A percentile compares a stretch with the other conserved stretches of the same genome.
Evolutionary conservation across 2,888 invertebrate genomes (phyloP).

Genomic region (Shargacucullia verbasci): DNA sequence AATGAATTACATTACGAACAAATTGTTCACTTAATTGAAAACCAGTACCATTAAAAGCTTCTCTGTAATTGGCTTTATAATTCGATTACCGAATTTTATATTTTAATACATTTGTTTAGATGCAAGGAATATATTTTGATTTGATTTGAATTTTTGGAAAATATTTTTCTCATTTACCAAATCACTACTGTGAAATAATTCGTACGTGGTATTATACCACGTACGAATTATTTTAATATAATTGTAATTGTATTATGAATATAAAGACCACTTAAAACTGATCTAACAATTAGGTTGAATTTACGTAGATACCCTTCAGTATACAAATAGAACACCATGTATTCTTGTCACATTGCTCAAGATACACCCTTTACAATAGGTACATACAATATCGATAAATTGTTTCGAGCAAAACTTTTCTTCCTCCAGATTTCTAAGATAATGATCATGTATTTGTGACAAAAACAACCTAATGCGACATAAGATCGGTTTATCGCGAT

Average conservation of each 20-base stretch:
- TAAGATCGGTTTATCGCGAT: slow-evolving; percentile 59
- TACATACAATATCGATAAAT: slow-evolving; percentile 5
- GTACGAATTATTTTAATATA: no score
- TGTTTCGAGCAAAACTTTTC: slow-evolving; percentile 10
- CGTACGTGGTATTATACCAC: no score
- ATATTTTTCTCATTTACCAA: no score
- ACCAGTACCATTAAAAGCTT: slow-evolving; percentile 16
- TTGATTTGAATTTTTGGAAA: background rate
- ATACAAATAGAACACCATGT: no score
- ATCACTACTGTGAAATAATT: no score
- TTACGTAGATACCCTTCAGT: no score
- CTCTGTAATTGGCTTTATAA: slow-evolving; percentile 28
- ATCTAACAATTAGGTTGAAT: no score
- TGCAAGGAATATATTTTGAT: background rate
- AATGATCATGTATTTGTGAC: slow-evolving; percentile 53
- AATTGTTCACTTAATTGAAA: slow-evolving; percentile 31
- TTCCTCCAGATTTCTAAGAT: slow-evolving; percentile 26
- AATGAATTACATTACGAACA: slow-evolving; percentile 24
- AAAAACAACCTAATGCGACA: slow-evolving; percentile 69
- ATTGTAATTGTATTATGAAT: no score
- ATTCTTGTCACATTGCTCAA: no score
- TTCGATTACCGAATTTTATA: slow-evolving; percentile 25
- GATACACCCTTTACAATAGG: slow-evolving; percentile 7
- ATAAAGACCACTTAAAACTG: no score
- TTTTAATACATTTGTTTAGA: slow-evolving; percentile 5